Conservation (phyloP, 92 coral and sea anemone species). For the Zoanthus sansibaricus region DNA sequence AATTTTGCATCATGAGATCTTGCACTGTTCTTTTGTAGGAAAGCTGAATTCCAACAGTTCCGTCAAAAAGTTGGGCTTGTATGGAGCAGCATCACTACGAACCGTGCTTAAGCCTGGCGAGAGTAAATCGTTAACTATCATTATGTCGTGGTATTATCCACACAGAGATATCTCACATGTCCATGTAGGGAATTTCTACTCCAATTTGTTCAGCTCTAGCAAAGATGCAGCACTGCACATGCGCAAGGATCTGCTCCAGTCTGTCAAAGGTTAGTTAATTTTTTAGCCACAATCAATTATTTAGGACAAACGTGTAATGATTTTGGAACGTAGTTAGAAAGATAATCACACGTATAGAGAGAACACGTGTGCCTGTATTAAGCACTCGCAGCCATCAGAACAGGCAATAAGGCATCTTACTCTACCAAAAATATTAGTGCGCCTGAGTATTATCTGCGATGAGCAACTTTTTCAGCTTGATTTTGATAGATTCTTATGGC, state of each 20-base stretch:
- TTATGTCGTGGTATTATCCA: constrained; percentile 89
- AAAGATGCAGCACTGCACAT: constrained; percentile 78
- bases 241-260: constrained; percentile 73
- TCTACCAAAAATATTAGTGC: not conserved
- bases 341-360: too few relatives aligned
- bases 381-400: too few relatives aligned
- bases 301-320: too few relatives aligned
- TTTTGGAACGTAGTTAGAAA: too few relatives aligned
- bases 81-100: constrained; percentile 76
- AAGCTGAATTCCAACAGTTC: constrained; percentile 52
- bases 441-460: not conserved
- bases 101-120: constrained; percentile 77
- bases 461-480: not conserved
- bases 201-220: constrained; percentile 74
- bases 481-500: too few relatives aligned
- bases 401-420: not conserved
- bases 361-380: too few relatives aligned
- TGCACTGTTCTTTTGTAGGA: constrained; percentile 50
- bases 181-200: constrained; percentile 80
- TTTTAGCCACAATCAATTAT: too few relatives aligned
- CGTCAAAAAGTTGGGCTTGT: constrained; percentile 59
- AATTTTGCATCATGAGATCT: too few relatives aligned
- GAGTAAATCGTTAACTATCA: constrained; percentile 80
- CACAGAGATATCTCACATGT: constrained; percentile 82
- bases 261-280: constrained; percentile 43